These are phyloP conservation scores for Drosophila erecta DNA, from an alignment of 1,140 invertebrate species.

Conservation along the genomic window DNA sequence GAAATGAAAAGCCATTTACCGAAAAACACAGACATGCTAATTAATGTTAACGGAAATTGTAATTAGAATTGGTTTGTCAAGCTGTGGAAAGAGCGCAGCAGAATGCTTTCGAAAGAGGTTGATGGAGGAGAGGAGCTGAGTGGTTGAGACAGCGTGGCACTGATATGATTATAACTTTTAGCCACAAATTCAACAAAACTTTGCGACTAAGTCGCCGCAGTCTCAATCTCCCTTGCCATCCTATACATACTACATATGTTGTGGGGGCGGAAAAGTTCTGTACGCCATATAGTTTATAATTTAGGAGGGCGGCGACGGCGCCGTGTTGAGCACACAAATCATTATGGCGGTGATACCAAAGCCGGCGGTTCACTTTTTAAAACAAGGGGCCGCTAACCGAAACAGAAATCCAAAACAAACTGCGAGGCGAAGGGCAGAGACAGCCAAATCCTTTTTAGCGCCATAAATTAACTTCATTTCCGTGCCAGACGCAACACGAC, in stretches of 20 bases:
- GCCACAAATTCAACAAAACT: constrained; percentile 74
- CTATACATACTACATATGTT: constrained; percentile 34
- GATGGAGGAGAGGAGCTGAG: not conserved
- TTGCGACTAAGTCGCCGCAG: constrained; percentile 61
- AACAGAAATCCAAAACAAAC: constrained; percentile 45
- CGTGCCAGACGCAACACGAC: constrained; percentile 77
- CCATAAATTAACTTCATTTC: constrained; percentile 83
- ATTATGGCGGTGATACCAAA: constrained; percentile 68
- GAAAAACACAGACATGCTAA: constrained; percentile 77
- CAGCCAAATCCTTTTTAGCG: constrained; percentile 79
- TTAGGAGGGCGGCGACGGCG: constrained; percentile 63
- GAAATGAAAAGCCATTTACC: constrained; percentile 72
- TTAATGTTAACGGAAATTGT: constrained; percentile 81
- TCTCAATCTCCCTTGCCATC: constrained; percentile 3
- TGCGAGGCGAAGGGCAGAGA: constrained; percentile 31
- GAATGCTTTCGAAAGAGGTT: not conserved
- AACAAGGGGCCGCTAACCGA: constrained; percentile 29
- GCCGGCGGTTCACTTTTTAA: constrained; percentile 34
- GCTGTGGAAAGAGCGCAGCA: constrained; percentile 8
- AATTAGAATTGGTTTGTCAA: constrained; percentile 69
- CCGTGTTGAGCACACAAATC: constrained; percentile 77
- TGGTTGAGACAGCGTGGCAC: constrained; percentile 31
- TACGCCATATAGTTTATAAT: constrained; percentile 76
- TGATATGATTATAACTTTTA: constrained; percentile 78
- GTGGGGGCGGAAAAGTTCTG: constrained; percentile 53